Evolutionary conservation across 2,888 invertebrate species (phyloP).

Genomic region (Raillietiella orientalis): DNA sequence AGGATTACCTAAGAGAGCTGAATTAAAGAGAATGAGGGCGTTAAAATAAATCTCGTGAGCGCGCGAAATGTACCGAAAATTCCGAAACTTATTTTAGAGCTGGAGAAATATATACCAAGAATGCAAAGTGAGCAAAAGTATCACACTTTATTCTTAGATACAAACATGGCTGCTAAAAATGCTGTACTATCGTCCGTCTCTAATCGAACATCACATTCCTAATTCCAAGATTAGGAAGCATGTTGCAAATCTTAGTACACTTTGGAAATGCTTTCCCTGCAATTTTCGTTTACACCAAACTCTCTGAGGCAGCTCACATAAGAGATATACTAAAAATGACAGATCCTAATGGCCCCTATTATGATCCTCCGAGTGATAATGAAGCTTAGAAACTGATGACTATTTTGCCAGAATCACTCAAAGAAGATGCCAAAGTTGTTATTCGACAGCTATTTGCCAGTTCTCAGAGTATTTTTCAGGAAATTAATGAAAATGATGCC

Average conservation of each 20-base stretch:
- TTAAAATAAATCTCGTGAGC: too few relatives aligned
- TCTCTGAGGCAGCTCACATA: slow-evolving; percentile 29
- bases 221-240: slow-evolving; percentile 27
- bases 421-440: slow-evolving; percentile 26
- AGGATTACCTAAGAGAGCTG: too few relatives aligned
- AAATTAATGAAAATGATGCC: too few relatives aligned
- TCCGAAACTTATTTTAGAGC: too few relatives aligned
- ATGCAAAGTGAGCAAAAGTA: too few relatives aligned
- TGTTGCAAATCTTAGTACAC: slow-evolving; percentile 38
- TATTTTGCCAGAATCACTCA: slow-evolving; percentile 29
- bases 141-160: too few relatives aligned
- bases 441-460: slow-evolving; percentile 20
- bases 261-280: slow-evolving; percentile 41
- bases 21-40: too few relatives aligned
- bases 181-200: too few relatives aligned
- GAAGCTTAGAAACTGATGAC: slow-evolving; percentile 40
- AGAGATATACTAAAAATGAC: slow-evolving; percentile 17
- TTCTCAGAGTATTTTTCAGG: slow-evolving; percentile 5
- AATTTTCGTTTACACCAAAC: slow-evolving; percentile 40
- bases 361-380: slow-evolving; percentile 20
- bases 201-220: too few relatives aligned
- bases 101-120: too few relatives aligned
- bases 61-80: too few relatives aligned
- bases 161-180: too few relatives aligned
- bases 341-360: slow-evolving; percentile 14